Evolutionary conservation across 2,888 invertebrate genomes (phyloP).

Genomic region (Athalia cordata): DNA sequence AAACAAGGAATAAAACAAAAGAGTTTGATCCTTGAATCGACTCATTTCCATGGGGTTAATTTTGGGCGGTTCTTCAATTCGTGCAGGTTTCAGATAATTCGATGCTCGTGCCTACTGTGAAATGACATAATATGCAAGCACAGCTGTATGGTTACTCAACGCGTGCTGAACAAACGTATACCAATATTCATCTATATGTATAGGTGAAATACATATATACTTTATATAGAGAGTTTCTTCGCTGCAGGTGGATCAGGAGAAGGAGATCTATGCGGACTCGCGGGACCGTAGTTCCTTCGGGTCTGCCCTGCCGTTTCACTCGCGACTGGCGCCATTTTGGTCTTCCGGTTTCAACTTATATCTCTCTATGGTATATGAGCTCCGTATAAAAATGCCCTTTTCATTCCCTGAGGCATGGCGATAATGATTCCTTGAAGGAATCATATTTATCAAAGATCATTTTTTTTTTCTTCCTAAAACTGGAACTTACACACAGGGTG

Average conservation of each 20-base stretch:
- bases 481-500: too few relatives aligned
- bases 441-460: too few relatives aligned
- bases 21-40: too few relatives aligned
- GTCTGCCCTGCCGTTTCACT: conserved; percentile 26
- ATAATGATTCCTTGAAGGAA: too few relatives aligned
- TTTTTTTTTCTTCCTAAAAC: too few relatives aligned
- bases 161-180: neutral
- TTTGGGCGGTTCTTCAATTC: too few relatives aligned
- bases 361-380: neutral
- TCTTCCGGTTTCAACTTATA: neutral
- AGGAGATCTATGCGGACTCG: conserved; percentile 8
- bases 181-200: neutral
- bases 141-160: too few relatives aligned
- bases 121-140: too few relatives aligned
- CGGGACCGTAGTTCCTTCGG: conserved; percentile 38
- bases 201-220: neutral
- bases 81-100: too few relatives aligned
- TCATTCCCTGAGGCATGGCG: neutral
- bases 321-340: neutral
- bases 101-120: too few relatives aligned
- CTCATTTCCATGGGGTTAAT: too few relatives aligned
- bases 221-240: conserved; percentile 30
- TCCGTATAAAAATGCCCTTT: neutral
- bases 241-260: neutral
- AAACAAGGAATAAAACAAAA: too few relatives aligned